Evolutionary conservation across 2,797 vertebrate genomes (phyloP).

Genomic region (Oryzias dopingdopingensis): DNA sequence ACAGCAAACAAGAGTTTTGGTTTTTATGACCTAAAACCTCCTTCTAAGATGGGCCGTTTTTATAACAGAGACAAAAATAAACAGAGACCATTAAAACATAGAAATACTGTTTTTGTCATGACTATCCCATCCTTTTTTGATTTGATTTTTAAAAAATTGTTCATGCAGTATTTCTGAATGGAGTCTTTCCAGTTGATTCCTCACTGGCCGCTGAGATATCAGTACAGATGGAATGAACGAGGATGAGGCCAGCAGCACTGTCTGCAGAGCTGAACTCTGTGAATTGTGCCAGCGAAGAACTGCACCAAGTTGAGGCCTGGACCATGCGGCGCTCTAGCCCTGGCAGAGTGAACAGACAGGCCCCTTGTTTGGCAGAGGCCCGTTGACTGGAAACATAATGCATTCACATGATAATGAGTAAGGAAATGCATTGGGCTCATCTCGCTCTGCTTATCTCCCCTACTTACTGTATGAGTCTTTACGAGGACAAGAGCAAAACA

Average conservation of each 20-base stretch:
- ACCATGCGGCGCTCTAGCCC: conserved; percentile 35
- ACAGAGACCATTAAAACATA: too few species aligned
- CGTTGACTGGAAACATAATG: conserved; percentile 72
- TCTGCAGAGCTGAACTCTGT: conserved; percentile 57
- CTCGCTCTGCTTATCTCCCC: conserved; percentile 21
- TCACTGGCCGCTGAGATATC: conserved; percentile 43
- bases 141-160: not conserved
- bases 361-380: conserved; percentile 71
- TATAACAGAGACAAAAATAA: too few species aligned
- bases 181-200: conserved; percentile 30
- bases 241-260: conserved; percentile 54
- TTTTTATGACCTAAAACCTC: too few species aligned
- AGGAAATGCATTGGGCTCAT: conserved; percentile 27
- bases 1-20: too few species aligned
- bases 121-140: not conserved
- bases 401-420: conserved; percentile 79
- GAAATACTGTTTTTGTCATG: too few species aligned
- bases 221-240: conserved; percentile 57
- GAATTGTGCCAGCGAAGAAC: conserved; percentile 53
- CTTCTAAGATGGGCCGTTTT: too few species aligned
- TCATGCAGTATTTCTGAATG: conserved; percentile 28
- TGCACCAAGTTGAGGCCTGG: conserved; percentile 54
- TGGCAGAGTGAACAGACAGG: conserved; percentile 72
- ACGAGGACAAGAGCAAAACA: conserved; percentile 11
- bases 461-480: conserved; percentile 25